phyloP scores from a whole-genome alignment of 2,888 invertebrate genomes.

The Drosophila robusta region DNA sequence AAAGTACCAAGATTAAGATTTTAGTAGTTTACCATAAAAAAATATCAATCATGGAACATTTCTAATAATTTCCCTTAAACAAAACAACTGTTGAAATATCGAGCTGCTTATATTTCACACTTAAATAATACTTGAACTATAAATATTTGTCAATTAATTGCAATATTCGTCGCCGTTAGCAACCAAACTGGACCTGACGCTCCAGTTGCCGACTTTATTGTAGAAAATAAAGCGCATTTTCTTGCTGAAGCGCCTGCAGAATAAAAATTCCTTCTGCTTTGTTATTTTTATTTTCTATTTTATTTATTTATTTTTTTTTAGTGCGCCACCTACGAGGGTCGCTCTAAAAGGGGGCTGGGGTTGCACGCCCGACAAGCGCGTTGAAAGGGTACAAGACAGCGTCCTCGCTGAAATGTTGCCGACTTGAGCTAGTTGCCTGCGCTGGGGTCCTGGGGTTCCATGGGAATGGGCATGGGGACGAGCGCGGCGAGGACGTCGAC shows the following conservation, averaged over 20 bases:
- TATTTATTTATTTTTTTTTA: constrained; percentile 50
- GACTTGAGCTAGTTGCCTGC: constrained; percentile 74
- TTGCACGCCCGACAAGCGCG: constrained; percentile 43
- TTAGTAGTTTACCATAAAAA: too few relatives aligned
- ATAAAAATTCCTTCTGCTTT: constrained; percentile 42
- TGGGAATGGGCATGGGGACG: constrained; percentile 15
- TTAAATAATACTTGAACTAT: constrained; percentile 28
- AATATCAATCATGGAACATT: background rate
- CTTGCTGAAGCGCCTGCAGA: constrained; percentile 70
- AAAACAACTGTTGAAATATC: too few relatives aligned
- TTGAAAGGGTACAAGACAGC: constrained; percentile 79
- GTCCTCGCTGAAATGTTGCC: constrained; percentile 74
- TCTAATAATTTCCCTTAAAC: too few relatives aligned
- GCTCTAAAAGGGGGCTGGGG: constrained; percentile 1
- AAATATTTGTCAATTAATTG: constrained; percentile 38
- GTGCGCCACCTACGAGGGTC: constrained; percentile 32
- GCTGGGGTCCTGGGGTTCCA: constrained; percentile 23
- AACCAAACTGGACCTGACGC: constrained; percentile 29
- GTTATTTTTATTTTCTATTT: constrained; percentile 26
- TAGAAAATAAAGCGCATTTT: constrained; percentile 73
- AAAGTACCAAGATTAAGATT: too few relatives aligned
- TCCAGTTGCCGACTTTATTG: constrained; percentile 50
- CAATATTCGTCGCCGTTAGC: constrained; percentile 42
- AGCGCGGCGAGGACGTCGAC: constrained; percentile 31
- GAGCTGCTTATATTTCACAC: background rate